A percentile compares a stretch with the other conserved stretches of the same genome.
These are phyloP conservation scores for Zosterops hypoxanthus DNA, from an alignment of 2,113 vertebrate species.

Conservation along the genomic window DNA sequence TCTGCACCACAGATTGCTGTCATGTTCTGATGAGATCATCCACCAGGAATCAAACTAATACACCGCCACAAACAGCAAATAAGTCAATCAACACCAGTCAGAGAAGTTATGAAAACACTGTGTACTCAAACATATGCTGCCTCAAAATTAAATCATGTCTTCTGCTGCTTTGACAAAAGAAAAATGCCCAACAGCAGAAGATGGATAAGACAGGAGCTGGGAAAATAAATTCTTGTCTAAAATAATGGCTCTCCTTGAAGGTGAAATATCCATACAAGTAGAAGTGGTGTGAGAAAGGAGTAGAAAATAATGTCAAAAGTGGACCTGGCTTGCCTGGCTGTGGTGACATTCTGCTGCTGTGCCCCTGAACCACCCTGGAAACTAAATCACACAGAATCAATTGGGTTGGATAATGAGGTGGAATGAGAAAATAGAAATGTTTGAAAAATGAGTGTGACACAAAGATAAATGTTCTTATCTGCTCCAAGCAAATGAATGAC, in stretches of 20 bases:
- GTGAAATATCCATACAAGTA: background rate
- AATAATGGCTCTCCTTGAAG: background rate
- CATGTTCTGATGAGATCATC: slow-evolving; percentile 14
- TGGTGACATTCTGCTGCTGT: background rate
- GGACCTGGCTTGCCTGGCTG: background rate
- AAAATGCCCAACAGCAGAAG: background rate
- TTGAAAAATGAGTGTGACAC: background rate
- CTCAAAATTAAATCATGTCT: slow-evolving; percentile 32
- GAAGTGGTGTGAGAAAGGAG: background rate
- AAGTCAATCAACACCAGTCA: slow-evolving; percentile 48
- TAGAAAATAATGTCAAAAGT: background rate
- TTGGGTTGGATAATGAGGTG: background rate
- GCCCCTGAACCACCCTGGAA: background rate
- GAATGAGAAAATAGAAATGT: background rate
- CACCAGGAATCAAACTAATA: background rate
- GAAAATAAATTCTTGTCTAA: background rate
- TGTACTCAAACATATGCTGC: slow-evolving; percentile 32
- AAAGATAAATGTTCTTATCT: background rate
- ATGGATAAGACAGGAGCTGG: background rate
- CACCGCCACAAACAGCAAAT: background rate
- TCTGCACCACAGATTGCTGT: slow-evolving; percentile 41
- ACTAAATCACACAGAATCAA: background rate
- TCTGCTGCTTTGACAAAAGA: slow-evolving; percentile 4
- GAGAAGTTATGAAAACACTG: slow-evolving; percentile 35
- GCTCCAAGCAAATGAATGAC: background rate